Percentiles rank a stretch among this genome's conserved stretches.
Conservation (phyloP, 2,888 invertebrate genomes). For the Heliconius ethilla region DNA sequence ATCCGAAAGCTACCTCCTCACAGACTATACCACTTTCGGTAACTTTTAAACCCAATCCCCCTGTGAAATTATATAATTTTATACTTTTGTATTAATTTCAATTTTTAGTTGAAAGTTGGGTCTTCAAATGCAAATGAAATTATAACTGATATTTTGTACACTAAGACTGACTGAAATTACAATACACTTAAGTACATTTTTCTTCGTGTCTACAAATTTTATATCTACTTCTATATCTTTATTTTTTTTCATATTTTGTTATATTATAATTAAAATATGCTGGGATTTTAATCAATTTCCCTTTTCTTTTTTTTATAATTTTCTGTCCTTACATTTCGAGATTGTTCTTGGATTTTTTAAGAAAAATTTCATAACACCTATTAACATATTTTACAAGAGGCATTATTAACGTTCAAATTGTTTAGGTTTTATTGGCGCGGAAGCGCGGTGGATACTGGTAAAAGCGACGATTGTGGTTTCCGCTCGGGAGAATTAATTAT, state of each 20-base stretch:
- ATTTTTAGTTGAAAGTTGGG: background rate
- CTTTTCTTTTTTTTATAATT: background rate
- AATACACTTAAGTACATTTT: no score
- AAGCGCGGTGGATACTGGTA: no score
- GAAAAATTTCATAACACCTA: background rate
- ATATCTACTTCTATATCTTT: no score
- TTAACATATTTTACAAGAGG: no score
- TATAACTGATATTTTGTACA: no score
- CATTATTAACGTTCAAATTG: no score
- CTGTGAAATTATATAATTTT: constrained; percentile 65
- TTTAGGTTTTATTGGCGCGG: no score
- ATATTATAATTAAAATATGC: background rate
- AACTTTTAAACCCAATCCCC: constrained; percentile 88
- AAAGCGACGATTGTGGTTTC: no score
- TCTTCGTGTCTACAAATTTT: no score
- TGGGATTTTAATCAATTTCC: background rate
- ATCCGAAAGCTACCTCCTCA: constrained; percentile 95
- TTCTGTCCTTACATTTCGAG: background rate
- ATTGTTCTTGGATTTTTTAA: background rate
- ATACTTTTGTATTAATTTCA: background rate
- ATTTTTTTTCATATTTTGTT: no score
- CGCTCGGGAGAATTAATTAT: no score
- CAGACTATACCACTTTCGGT: constrained; percentile 89
- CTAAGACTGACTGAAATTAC: no score
- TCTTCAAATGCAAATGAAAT: background rate